Percentiles rank a stretch among this genome's conserved stretches.
Evolutionary conservation across 2,888 invertebrate species (phyloP).

Genomic region (Aphidoletes aphidimyza): DNA sequence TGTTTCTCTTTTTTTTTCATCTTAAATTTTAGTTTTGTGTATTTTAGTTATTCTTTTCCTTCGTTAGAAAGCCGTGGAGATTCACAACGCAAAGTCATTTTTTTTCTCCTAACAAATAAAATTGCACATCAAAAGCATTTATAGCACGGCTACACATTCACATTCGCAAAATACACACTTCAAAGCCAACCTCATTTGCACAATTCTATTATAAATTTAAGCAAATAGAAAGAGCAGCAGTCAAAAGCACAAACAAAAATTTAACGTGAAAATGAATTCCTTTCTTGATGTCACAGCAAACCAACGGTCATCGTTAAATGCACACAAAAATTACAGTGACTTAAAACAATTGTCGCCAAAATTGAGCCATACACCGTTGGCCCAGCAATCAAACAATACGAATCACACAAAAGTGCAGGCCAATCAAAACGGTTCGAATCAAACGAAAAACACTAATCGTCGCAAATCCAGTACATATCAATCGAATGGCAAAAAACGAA

Average conservation of each 20-base stretch:
- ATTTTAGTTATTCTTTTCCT: not conserved
- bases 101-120: not conserved
- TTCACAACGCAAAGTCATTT: not conserved
- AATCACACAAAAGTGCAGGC: slow-evolving; percentile 6
- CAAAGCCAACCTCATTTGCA: not conserved
- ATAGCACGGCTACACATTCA: too few species aligned
- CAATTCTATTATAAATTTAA: not conserved
- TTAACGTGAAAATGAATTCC: slow-evolving; percentile 42
- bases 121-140: not conserved
- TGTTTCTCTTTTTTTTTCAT: not conserved
- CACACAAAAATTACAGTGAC: slow-evolving; percentile 22
- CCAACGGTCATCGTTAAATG: slow-evolving; percentile 2
- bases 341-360: not conserved
- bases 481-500: slow-evolving; percentile 49
- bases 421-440: not conserved
- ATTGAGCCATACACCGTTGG: not conserved
- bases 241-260: not conserved
- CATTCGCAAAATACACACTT: not conserved
- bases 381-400: slow-evolving; percentile 27
- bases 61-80: too few species aligned
- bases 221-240: not conserved
- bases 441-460: not conserved
- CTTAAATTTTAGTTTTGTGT: not conserved
- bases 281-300: slow-evolving; percentile 47
- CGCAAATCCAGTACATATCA: slow-evolving; percentile 33